These are phyloP conservation scores for Sitophilus oryzae DNA, from an alignment of 1,140 invertebrate genomes.

Conservation along the genomic window DNA sequence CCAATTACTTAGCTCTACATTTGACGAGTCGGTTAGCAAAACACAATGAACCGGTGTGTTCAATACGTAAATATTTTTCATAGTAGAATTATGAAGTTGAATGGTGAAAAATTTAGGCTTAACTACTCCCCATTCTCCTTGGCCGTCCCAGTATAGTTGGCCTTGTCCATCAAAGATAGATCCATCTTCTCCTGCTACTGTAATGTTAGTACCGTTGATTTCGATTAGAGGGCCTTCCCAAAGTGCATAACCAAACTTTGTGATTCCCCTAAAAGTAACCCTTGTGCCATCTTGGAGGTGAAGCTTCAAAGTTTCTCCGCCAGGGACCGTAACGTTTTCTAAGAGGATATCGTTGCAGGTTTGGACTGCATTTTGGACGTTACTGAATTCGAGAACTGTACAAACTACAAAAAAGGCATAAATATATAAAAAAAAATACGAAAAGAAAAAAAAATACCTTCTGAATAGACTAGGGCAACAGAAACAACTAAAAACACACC, in stretches of 20 bases:
- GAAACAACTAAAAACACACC: no score
- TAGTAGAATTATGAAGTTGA: neutral
- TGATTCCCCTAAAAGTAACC: conserved; percentile 11
- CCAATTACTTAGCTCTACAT: neutral
- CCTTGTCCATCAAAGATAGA: neutral
- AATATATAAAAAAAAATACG: no score
- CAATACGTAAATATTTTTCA: neutral
- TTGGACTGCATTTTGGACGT: conserved; percentile 2
- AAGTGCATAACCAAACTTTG: conserved; percentile 3
- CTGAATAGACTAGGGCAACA: no score
- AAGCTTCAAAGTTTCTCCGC: conserved; percentile 18
- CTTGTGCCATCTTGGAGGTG: conserved; percentile 1
- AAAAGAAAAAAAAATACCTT: no score
- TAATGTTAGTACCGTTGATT: conserved; percentile 11
- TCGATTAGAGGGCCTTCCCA: conserved; percentile 14
- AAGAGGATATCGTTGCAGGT: conserved; percentile 5
- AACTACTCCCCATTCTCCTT: neutral
- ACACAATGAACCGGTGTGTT: neutral
- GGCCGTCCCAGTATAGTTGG: neutral
- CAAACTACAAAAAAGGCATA: conserved; percentile 1
- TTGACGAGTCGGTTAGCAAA: neutral
- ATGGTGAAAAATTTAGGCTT: neutral
- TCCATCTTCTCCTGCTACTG: conserved; percentile 10
- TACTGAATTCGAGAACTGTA: neutral
- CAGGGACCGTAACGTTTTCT: conserved; percentile 10